Evolutionary conservation across 1,140 invertebrate species (phyloP), one percentile per base, ranked within the genome.

Genomic region (Sarcophaga peregrina): DNA sequence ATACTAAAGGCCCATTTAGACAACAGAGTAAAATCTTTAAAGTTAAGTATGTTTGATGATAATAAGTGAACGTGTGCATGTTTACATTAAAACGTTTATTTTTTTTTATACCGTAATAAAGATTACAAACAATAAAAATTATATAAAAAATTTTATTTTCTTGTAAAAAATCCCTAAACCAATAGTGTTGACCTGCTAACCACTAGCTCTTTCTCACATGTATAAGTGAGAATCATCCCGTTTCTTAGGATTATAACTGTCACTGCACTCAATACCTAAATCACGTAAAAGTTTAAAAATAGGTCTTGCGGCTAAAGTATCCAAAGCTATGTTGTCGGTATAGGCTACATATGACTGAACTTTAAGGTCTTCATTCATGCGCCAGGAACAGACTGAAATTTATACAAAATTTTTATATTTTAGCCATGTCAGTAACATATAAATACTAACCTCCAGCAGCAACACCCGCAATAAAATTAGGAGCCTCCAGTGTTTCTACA

Each of bases 1-100:
- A 98, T 98, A 78, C 92, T 95, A 45, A 89, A 93, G 87, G 93
- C 92, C 15, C 95, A 96, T 90, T 90, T 95, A 85, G 91, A 93
- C 80, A 83, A 85, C 20, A 85, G 88, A 0, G 81, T 83, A 5
- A 85, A 84, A 9, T 82, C 85, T 9, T 46, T 84, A 7, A 87
- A 89, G 50, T 76, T 88, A 3, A 87, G 87, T 82, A 88, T 88
- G 9, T 88, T 88, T 82, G 85, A 88, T 82, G 47, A 58, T 80
- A 37, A 37, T 37, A 1, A 37, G 4, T 37, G 4, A 37, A 37
- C 1, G 1, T 37, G 25, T 37, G 25, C 4, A 4, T 37, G 25
- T 37, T 37, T 37, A 4, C 25, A 37, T 97, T 81, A 37, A 37
- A 37, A 37, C 25, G 25, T 37, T 37, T 37, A 37, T 4, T 37